Evolutionary conservation across 35 echinoderm and acorn worm genomes (phyloP).

Genomic region (Ophiothrix spiculata): DNA sequence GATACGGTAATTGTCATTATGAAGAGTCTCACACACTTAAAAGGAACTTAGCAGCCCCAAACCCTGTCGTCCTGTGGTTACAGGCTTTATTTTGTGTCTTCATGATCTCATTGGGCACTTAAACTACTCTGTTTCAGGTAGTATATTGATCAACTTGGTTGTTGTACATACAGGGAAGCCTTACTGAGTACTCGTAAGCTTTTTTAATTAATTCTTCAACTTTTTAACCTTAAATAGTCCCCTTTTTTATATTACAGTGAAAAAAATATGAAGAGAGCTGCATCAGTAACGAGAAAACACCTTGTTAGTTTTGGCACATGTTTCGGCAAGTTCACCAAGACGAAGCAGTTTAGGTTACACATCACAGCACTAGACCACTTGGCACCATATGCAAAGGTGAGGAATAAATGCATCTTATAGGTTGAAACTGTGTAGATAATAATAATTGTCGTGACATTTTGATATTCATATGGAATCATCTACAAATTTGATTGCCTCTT

Average conservation of each 20-base stretch:
- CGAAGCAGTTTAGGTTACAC: slow-evolving; percentile 84
- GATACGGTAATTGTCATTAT: too few relatives aligned
- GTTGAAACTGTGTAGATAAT: too few relatives aligned
- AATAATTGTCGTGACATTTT: too few relatives aligned
- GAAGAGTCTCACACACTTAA: too few relatives aligned
- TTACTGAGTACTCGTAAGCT: neutral
- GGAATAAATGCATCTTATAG: too few relatives aligned
- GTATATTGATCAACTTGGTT: neutral
- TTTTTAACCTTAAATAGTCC: neutral
- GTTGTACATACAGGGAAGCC: neutral
- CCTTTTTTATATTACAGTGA: slow-evolving; percentile 51
- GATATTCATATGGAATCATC: too few relatives aligned
- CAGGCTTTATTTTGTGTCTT: too few relatives aligned
- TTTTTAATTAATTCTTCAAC: neutral
- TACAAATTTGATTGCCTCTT: too few relatives aligned
- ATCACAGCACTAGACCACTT: slow-evolving; percentile 85
- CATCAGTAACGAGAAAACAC: slow-evolving; percentile 54
- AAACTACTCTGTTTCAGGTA: neutral
- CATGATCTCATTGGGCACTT: too few relatives aligned
- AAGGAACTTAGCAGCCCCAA: too few relatives aligned
- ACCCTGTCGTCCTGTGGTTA: too few relatives aligned
- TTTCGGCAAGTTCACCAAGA: slow-evolving; percentile 96
- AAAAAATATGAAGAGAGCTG: slow-evolving; percentile 86
- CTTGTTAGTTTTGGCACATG: slow-evolving; percentile 84
- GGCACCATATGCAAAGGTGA: slow-evolving; percentile 95